phyloP scores from a whole-genome alignment of 1,140 invertebrate species.

The Manduca sexta region DNA sequence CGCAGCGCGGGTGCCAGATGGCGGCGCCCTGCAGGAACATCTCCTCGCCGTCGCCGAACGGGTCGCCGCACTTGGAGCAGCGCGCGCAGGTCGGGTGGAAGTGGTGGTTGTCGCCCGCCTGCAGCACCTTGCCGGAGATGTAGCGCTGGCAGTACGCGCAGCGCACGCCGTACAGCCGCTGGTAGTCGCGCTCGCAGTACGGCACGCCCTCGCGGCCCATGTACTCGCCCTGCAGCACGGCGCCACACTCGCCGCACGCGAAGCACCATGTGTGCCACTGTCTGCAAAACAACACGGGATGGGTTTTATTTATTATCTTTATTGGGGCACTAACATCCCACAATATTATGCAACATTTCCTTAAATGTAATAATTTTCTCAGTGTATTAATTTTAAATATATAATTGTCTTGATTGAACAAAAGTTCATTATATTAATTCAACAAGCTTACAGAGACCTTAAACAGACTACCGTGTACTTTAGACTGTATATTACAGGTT shows the following conservation, averaged over 20 bases:
- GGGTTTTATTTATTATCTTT: too few relatives aligned
- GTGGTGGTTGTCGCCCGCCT: conserved; percentile 97
- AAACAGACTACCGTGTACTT: too few relatives aligned
- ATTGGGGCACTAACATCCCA: too few relatives aligned
- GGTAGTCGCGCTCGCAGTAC: conserved; percentile 97
- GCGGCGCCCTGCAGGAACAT: conserved; percentile 97
- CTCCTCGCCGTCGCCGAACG: conserved; percentile 97
- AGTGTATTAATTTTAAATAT: too few relatives aligned
- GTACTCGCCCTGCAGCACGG: conserved; percentile 95
- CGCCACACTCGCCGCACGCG: conserved; percentile 87
- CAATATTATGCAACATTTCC: too few relatives aligned
- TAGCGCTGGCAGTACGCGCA: conserved; percentile 96
- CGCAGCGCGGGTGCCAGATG: conserved; percentile 97
- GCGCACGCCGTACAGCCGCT: conserved; percentile 94
- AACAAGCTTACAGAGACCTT: too few relatives aligned
- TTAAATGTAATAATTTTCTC: too few relatives aligned
- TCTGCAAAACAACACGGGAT: conserved; percentile 28
- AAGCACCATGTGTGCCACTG: conserved; percentile 78
- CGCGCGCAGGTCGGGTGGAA: conserved; percentile 98
- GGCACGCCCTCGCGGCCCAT: conserved; percentile 96
- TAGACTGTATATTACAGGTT: too few relatives aligned
- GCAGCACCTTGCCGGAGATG: conserved; percentile 96
- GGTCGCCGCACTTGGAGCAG: conserved; percentile 96
- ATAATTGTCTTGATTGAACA: too few relatives aligned
- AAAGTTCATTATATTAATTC: too few relatives aligned